Conservation (phyloP, 2,888 invertebrate species). For the Idaea dimidiata region DNA sequence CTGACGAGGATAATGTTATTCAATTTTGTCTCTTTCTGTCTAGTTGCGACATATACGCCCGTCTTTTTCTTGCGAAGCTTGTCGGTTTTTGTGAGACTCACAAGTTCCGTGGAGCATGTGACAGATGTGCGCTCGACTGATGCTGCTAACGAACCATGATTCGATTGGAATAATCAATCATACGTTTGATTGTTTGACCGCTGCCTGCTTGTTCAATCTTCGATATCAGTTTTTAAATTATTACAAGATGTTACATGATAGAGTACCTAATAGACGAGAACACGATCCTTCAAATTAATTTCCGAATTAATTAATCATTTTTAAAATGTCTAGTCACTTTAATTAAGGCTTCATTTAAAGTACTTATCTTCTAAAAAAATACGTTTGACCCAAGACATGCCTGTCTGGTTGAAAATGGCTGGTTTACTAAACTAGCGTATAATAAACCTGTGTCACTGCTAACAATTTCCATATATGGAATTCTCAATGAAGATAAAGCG, state of each 20-base stretch:
- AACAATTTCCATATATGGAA: constrained; percentile 31
- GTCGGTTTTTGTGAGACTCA: constrained; percentile 75
- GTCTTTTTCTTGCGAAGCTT: constrained; percentile 54
- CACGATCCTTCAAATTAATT: background rate
- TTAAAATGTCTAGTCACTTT: background rate
- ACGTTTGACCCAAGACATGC: too few relatives aligned
- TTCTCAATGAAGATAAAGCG: constrained; percentile 46
- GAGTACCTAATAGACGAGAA: background rate
- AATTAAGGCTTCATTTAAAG: too few relatives aligned
- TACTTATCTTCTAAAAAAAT: too few relatives aligned
- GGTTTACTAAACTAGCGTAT: background rate
- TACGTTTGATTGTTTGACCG: constrained; percentile 72
- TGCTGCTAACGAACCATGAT: constrained; percentile 74
- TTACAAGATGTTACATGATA: constrained; percentile 12
- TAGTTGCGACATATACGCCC: constrained; percentile 35
- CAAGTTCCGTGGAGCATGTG: constrained; percentile 72
- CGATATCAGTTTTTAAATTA: constrained; percentile 36
- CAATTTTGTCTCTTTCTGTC: constrained; percentile 46
- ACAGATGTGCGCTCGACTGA: constrained; percentile 78
- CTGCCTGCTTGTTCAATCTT: constrained; percentile 46
- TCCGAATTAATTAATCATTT: background rate
- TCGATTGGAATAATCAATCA: constrained; percentile 77
- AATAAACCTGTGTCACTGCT: background rate
- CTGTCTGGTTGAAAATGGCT: background rate
- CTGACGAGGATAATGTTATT: constrained; percentile 52